Evolutionary conservation across 2,113 vertebrate genomes (phyloP), one percentile per base, ranked within the genome.

Genomic region (Gobius niger): DNA sequence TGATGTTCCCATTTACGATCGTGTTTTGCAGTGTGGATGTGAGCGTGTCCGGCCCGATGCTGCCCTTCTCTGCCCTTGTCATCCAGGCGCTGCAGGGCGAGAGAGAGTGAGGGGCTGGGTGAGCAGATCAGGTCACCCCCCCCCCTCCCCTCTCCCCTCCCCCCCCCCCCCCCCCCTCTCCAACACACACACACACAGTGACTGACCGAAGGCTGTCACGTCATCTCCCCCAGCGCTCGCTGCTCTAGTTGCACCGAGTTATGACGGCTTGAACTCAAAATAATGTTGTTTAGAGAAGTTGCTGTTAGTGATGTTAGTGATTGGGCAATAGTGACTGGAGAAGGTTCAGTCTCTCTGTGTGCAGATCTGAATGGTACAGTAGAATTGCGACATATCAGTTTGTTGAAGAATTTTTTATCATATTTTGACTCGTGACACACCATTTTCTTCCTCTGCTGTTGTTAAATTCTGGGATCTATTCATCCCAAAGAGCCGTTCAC

Each of bases 141-240:
- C 80, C 78, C 9, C 18, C 2, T 1, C 9, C 53, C 13, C 47
- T 5, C 7, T 13, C 16, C 24, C 24, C 24, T n/a, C 7, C 9
- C 53, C 13, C 47, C 11, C 7, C 47, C 16, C 24, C 24, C 24
- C 24, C 24, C 24, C 24, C 24, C 5, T 3, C 24, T 34, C 8
- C 9, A 18, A 7, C 56, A 7, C 18, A 4, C 34, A 7, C 19
- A 34, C 34, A 15, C 14, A 15, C 47, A 50, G 7, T 76, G 85
- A 87, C 85, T 82, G 86, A 92, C 88, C 85, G 76, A 89, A 71
- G 88, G 87, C 88, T 91, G 89, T 90, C 90, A 89, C 76, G 81
- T 84, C 87, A 83, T 51, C 76, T 68, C 61, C 67, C 75, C 44
- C 11, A 75, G 74, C 70, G 49, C 72, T 75, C 70, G 49, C 72